phyloP scores from a whole-genome alignment of 2,888 invertebrate species.

The Macrosoma leucophasiata region DNA sequence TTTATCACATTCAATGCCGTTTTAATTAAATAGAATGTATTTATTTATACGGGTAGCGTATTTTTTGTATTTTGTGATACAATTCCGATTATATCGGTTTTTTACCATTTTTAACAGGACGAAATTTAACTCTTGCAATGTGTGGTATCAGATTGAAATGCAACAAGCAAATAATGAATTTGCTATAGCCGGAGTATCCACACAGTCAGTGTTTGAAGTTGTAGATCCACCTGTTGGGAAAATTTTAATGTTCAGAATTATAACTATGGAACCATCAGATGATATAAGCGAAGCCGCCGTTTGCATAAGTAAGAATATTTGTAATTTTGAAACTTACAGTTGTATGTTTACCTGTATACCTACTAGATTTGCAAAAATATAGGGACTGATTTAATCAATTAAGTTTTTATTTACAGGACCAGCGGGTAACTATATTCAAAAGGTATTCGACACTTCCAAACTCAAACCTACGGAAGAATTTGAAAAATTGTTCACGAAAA shows the following conservation, averaged over 20 bases:
- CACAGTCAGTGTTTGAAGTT: conserved; percentile 25
- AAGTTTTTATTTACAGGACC: conserved; percentile 20
- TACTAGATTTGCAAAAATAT: no score
- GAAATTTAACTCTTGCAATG: conserved; percentile 2
- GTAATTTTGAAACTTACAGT: no score
- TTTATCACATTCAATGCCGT: no score
- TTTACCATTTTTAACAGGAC: neutral
- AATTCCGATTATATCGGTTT: no score
- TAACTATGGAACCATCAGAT: conserved; percentile 6
- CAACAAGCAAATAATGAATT: conserved; percentile 19
- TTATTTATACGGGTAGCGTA: no score
- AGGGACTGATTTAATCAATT: no score
- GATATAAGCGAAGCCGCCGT: conserved; percentile 20
- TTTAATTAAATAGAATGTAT: no score
- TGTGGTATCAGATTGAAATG: conserved; percentile 28
- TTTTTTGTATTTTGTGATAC: no score
- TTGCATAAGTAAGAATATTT: conserved; percentile 29
- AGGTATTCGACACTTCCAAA: conserved; percentile 7
- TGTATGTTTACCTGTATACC: no score
- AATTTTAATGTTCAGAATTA: conserved; percentile 28
- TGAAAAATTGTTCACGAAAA: conserved; percentile 22
- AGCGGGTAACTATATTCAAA: conserved; percentile 6
- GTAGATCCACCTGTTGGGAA: conserved; percentile 24
- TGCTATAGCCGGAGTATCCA: conserved; percentile 23
- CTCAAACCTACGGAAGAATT: conserved; percentile 24